Percentiles rank a stretch among this genome's conserved stretches.
Conservation (phyloP, 2,888 invertebrate genomes). For the Epinotia nisella region DNA sequence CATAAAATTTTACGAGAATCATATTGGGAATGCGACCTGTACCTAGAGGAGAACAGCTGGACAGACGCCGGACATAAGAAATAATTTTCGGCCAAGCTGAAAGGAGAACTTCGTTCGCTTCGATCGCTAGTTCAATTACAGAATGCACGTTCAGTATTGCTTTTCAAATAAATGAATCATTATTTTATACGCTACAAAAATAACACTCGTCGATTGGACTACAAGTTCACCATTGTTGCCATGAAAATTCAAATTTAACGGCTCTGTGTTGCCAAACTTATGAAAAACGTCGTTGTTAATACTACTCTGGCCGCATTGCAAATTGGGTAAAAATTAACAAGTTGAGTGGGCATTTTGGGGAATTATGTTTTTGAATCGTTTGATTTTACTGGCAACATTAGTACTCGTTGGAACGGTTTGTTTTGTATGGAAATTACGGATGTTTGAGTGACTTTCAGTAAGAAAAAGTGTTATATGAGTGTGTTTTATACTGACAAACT, state of each 20-base stretch:
- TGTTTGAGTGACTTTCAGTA: too few relatives aligned
- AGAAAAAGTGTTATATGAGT: too few relatives aligned
- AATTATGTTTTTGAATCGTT: slow-evolving; percentile 31
- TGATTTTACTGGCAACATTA: slow-evolving; percentile 20
- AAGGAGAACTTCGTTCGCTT: too few relatives aligned
- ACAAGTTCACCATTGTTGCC: slow-evolving; percentile 50
- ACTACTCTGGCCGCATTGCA: slow-evolving; percentile 38
- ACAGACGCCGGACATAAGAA: too few relatives aligned
- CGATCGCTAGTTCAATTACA: too few relatives aligned
- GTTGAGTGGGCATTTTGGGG: slow-evolving; percentile 19
- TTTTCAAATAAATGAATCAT: neutral
- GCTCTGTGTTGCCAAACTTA: slow-evolving; percentile 47
- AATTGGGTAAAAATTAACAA: slow-evolving; percentile 39
- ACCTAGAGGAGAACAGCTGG: too few relatives aligned
- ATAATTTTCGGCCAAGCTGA: too few relatives aligned
- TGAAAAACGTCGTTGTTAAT: slow-evolving; percentile 47
- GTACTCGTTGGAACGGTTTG: neutral
- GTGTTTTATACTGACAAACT: too few relatives aligned
- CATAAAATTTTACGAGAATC: too few relatives aligned
- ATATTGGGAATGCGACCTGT: too few relatives aligned
- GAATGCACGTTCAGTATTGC: neutral
- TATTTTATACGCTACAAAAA: neutral
- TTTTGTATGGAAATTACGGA: neutral
- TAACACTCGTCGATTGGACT: neutral
- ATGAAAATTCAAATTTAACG: slow-evolving; percentile 54